These are phyloP conservation scores for Dorcus hopei DNA, from an alignment of 2,888 invertebrate genomes.

Conservation along the genomic window DNA sequence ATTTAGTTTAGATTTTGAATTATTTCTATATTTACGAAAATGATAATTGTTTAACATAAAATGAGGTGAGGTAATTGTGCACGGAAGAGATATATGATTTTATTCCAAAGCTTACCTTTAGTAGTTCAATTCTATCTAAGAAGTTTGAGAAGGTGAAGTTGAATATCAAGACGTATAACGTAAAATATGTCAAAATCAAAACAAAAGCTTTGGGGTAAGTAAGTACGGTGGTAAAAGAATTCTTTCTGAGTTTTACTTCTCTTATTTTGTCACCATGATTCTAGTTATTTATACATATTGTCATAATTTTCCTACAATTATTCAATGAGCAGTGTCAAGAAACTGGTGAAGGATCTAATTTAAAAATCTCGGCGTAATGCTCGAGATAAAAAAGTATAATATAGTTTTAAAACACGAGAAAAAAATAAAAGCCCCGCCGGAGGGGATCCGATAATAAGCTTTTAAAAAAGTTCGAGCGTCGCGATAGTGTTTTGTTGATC, in stretches of 20 bases:
- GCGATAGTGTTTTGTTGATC: constrained; percentile 47
- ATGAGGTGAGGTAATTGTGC: no score
- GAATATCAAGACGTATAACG: no score
- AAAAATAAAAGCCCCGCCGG: constrained; percentile 37
- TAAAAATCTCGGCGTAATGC: constrained; percentile 22
- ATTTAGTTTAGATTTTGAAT: no score
- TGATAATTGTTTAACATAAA: no score
- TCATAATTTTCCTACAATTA: no score
- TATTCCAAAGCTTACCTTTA: no score
- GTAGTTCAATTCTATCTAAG: no score
- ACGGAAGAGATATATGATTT: no score
- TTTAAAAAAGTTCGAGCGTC: constrained; percentile 49
- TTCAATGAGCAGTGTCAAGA: background rate
- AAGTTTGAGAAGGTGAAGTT: no score
- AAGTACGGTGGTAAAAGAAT: no score
- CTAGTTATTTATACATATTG: no score
- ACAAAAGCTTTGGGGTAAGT: background rate
- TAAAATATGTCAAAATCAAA: background rate
- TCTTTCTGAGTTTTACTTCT: background rate
- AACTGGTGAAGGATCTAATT: constrained; percentile 10
- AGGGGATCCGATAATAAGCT: constrained; percentile 49
- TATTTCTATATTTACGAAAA: no score
- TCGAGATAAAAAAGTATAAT: constrained; percentile 43
- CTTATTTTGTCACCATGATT: background rate
- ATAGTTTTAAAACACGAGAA: constrained; percentile 43